Evolutionary conservation across 2,113 vertebrate genomes (phyloP).

Genomic region (Syngnathus floridae): DNA sequence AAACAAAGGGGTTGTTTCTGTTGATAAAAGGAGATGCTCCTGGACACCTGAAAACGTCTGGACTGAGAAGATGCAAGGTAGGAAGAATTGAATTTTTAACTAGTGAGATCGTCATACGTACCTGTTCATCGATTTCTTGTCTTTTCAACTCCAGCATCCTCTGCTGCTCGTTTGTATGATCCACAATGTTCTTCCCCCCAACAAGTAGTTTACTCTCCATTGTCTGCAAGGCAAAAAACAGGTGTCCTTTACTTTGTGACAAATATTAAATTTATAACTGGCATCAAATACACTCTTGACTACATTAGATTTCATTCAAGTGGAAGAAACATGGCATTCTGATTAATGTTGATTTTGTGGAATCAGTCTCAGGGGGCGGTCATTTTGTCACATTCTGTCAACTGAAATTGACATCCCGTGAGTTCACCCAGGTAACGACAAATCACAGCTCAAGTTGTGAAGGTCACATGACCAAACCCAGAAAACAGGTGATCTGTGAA

Average conservation of each 20-base stretch:
- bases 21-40: neutral
- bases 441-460: too few species aligned
- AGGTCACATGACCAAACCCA: too few species aligned
- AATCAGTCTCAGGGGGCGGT: too few species aligned
- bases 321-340: too few species aligned
- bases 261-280: neutral
- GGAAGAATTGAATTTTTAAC: neutral
- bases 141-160: slow-evolving; percentile 89
- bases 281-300: too few species aligned
- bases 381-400: too few species aligned
- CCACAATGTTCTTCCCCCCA: slow-evolving; percentile 97
- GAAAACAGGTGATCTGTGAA: too few species aligned
- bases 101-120: slow-evolving; percentile 34
- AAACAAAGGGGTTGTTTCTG: neutral
- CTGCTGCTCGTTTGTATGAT: slow-evolving; percentile 98
- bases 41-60: neutral
- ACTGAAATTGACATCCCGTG: too few species aligned
- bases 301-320: too few species aligned
- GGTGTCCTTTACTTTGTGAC: neutral
- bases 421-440: too few species aligned
- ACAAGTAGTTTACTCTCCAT: slow-evolving; percentile 99
- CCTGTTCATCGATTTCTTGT: slow-evolving; percentile 97
- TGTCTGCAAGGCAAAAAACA: slow-evolving; percentile 63
- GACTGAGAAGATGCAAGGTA: neutral
- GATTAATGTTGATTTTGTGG: too few species aligned